Conservation (phyloP, 2,113 vertebrate genomes). For the Balaeniceps rex region DNA sequence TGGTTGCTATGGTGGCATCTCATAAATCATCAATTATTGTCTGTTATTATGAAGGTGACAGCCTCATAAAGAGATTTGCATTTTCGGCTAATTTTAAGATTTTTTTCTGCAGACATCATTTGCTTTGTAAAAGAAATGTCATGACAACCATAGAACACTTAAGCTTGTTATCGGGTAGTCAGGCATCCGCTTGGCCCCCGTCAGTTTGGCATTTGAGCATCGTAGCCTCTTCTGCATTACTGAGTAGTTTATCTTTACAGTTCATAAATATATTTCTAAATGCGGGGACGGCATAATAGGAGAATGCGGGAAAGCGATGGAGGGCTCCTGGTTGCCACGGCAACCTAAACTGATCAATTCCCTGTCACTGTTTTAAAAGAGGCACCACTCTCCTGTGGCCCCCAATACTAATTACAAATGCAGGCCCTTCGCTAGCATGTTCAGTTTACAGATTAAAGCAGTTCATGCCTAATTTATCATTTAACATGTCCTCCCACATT, state of each 20-base stretch:
- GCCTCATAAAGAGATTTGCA: conserved; percentile 76
- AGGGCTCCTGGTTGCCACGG: conserved; percentile 75
- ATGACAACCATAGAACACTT: conserved; percentile 73
- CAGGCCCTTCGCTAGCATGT: conserved; percentile 74
- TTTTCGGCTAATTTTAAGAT: conserved; percentile 76
- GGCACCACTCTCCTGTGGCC: conserved; percentile 74
- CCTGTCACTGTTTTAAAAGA: conserved; percentile 80
- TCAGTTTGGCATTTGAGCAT: conserved; percentile 68
- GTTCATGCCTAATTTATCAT: conserved; percentile 82
- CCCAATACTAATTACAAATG: conserved; percentile 81
- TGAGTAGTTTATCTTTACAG: conserved; percentile 73
- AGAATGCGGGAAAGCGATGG: conserved; percentile 51
- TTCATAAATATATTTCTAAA: conserved; percentile 78
- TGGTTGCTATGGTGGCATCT: conserved; percentile 77
- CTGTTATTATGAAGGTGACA: conserved; percentile 78
- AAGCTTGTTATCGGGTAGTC: conserved; percentile 68
- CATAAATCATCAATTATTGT: conserved; percentile 83
- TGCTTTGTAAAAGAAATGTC: conserved; percentile 74
- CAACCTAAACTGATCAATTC: conserved; percentile 86
- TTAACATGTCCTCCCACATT: conserved; percentile 76
- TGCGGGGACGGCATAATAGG: conserved; percentile 44
- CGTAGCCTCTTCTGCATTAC: conserved; percentile 70
- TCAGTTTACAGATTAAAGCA: conserved; percentile 77
- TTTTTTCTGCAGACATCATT: conserved; percentile 71
- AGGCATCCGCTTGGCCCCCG: conserved; percentile 63